A percentile compares a stretch with the other conserved stretches of the same genome.
These are phyloP conservation scores for Myotis davidii DNA, from an alignment of 2,113 vertebrate species.

Conservation along the genomic window DNA sequence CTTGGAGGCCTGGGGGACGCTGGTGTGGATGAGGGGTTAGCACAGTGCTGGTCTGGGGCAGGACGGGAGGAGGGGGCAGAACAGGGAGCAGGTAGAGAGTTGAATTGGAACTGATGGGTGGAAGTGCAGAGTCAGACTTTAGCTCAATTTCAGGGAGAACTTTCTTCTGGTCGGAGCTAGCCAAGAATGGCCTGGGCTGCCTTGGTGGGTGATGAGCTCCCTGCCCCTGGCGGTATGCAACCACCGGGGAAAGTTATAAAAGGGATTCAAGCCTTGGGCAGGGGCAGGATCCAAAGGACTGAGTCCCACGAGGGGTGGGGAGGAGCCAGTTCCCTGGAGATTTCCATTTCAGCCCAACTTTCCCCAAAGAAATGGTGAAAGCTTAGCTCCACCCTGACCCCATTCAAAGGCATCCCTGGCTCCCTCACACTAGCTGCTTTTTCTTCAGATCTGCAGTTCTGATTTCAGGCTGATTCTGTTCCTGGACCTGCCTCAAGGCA, in stretches of 20 bases:
- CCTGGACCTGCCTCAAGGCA: background rate
- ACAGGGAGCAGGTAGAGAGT: no score
- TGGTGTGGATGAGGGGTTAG: background rate
- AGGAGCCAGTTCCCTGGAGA: background rate
- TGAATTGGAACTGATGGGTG: background rate
- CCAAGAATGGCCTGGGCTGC: background rate
- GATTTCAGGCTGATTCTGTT: background rate
- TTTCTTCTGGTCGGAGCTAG: background rate
- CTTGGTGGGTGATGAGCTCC: background rate
- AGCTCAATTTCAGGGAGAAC: background rate
- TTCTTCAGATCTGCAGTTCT: background rate
- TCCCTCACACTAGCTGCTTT: background rate
- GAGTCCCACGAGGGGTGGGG: background rate
- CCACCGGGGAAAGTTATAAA: background rate
- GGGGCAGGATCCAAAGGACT: background rate
- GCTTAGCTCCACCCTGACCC: background rate
- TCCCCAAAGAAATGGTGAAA: background rate
- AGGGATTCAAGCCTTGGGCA: background rate
- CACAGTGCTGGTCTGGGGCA: background rate
- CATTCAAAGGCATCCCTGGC: background rate
- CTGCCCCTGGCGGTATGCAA: background rate
- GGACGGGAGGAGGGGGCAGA: no score
- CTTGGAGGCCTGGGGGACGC: background rate
- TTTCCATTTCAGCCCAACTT: background rate
- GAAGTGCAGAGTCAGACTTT: background rate